A percentile compares a stretch with the other conserved stretches of the same genome.
Conservation (phyloP, 2,797 vertebrate species). For the Tokudaia muenninki region DNA sequence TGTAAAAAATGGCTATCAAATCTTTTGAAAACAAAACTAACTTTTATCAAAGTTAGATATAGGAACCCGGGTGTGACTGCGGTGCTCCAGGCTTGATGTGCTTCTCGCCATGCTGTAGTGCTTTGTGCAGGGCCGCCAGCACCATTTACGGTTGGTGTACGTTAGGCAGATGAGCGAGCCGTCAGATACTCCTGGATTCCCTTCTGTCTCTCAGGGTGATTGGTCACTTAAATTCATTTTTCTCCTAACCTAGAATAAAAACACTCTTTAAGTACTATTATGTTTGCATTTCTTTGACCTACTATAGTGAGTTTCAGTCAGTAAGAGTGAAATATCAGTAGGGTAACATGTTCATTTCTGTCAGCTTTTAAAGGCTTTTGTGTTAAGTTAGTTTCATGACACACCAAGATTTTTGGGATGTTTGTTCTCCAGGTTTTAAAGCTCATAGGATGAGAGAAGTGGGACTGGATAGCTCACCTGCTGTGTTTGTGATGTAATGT, state of each 20-base stretch:
- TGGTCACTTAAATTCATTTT: not conserved
- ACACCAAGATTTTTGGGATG: slow-evolving; percentile 20
- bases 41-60: slow-evolving; percentile 30
- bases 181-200: not conserved
- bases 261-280: too few species aligned
- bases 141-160: not conserved
- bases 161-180: not conserved
- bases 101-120: not conserved
- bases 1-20: not conserved
- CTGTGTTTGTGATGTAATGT: not conserved
- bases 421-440: slow-evolving; percentile 54
- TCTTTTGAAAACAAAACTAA: slow-evolving; percentile 3
- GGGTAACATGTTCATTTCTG: slow-evolving; percentile 3
- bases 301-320: not conserved
- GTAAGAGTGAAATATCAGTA: not conserved
- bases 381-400: slow-evolving; percentile 20
- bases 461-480: not conserved
- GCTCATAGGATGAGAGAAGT: not conserved
- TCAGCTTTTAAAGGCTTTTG: slow-evolving; percentile 32
- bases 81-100: not conserved
- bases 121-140: not conserved
- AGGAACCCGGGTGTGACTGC: slow-evolving; percentile 4
- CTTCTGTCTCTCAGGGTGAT: not conserved
- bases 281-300: slow-evolving; percentile 32
- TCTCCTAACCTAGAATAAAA: not conserved